These are phyloP conservation scores for Nezara viridula DNA, from an alignment of 2,888 invertebrate species.

Conservation along the genomic window DNA sequence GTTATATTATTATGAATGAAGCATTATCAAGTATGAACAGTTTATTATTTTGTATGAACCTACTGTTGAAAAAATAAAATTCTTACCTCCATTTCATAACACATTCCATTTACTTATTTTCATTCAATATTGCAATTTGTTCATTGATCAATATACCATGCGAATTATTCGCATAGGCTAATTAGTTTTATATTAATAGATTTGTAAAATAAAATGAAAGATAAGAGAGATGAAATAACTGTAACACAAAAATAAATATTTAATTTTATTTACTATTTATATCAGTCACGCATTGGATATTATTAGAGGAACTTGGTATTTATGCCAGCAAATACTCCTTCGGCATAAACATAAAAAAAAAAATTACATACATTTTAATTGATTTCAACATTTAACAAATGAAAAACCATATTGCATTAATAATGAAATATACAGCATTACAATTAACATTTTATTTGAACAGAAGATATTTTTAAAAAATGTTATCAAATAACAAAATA, in stretches of 20 bases:
- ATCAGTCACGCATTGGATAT: slow-evolving; percentile 55
- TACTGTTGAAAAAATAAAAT: no score
- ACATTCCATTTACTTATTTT: no score
- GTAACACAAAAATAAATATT: slow-evolving; percentile 31
- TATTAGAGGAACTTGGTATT: slow-evolving; percentile 51
- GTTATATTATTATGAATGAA: no score
- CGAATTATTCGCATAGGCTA: no score
- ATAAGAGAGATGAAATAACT: neutral
- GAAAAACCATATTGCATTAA: neutral
- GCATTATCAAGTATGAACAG: no score
- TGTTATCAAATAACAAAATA: slow-evolving; percentile 25
- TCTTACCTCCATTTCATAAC: no score
- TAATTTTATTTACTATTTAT: slow-evolving; percentile 43
- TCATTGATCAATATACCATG: no score
- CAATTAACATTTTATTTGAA: neutral
- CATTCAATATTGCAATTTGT: no score
- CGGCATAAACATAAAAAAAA: slow-evolving; percentile 18
- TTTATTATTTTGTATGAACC: no score
- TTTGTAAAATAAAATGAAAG: neutral
- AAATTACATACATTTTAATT: slow-evolving; percentile 16
- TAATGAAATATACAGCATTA: neutral
- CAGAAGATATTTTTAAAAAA: neutral
- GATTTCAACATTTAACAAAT: neutral
- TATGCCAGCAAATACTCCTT: slow-evolving; percentile 30
- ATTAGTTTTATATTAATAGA: neutral